These are phyloP conservation scores for Macquaria ambigua DNA, from an alignment of 2,113 vertebrate species.

Conservation along the genomic window DNA sequence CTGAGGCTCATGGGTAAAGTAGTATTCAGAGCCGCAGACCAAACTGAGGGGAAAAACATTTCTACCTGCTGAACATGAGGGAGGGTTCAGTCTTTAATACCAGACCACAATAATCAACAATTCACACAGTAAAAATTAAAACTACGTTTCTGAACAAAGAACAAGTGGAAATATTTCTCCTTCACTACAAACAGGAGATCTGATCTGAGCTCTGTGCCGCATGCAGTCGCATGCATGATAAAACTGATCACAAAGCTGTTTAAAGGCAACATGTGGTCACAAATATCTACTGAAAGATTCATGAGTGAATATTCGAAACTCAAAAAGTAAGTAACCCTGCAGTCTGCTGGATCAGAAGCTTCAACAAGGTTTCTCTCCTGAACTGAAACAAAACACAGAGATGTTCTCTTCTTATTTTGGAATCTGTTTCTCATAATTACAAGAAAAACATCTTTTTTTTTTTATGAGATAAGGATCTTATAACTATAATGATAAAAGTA, in stretches of 20 bases:
- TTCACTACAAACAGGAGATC: neutral
- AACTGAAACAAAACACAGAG: too few relatives aligned
- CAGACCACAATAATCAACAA: neutral
- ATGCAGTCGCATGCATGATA: neutral
- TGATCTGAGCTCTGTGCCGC: neutral
- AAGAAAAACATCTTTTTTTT: neutral
- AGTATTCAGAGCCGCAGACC: neutral
- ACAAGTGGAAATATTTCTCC: neutral
- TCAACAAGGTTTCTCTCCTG: neutral
- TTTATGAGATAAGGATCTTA: too few relatives aligned
- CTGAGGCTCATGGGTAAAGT: conserved; percentile 38
- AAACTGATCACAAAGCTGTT: neutral
- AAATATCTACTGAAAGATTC: neutral
- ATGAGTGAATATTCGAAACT: neutral
- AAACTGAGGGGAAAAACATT: neutral
- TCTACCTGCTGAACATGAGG: too few relatives aligned
- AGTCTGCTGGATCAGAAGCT: neutral
- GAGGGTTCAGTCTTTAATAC: too few relatives aligned
- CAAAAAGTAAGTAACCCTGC: too few relatives aligned
- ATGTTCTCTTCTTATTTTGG: neutral
- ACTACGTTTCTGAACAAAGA: too few relatives aligned
- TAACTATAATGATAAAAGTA: too few relatives aligned
- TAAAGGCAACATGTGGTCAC: neutral
- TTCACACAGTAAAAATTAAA: neutral
- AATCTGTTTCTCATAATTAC: too few relatives aligned